Evolutionary conservation across 2,113 vertebrate species (phyloP).

Genomic region (Uria lomvia): DNA sequence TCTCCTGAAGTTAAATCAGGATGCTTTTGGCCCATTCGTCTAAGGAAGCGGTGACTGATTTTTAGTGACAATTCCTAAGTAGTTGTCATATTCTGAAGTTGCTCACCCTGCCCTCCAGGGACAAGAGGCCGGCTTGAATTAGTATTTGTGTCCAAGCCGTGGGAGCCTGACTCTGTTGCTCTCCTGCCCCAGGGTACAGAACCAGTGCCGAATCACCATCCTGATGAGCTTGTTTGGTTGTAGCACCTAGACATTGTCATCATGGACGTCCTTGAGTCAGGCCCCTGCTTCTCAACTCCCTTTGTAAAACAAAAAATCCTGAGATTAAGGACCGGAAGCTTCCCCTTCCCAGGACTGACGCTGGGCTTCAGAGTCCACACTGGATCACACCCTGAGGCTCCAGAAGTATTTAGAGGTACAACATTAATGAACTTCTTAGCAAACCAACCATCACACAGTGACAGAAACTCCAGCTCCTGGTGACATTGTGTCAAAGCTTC

Average conservation of each 20-base stretch:
- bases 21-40: not conserved
- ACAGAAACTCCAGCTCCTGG: not conserved
- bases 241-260: not conserved
- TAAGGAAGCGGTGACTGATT: not conserved
- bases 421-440: not conserved
- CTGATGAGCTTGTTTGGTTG: not conserved
- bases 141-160: not conserved
- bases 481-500: not conserved
- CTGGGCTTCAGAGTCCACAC: not conserved
- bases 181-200: not conserved
- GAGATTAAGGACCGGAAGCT: not conserved
- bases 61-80: slow-evolving; percentile 12
- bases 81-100: slow-evolving; percentile 14
- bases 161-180: not conserved
- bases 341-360: not conserved
- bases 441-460: not conserved
- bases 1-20: not conserved
- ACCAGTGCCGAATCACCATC: not conserved
- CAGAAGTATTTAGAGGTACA: not conserved
- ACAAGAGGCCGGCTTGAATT: not conserved
- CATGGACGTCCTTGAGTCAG: not conserved
- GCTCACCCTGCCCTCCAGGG: not conserved
- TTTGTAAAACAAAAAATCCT: not conserved
- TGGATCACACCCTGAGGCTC: not conserved
- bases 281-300: not conserved